Conservation (phyloP, 2,797 vertebrate genomes). For the Macropus fuliginosus region DNA sequence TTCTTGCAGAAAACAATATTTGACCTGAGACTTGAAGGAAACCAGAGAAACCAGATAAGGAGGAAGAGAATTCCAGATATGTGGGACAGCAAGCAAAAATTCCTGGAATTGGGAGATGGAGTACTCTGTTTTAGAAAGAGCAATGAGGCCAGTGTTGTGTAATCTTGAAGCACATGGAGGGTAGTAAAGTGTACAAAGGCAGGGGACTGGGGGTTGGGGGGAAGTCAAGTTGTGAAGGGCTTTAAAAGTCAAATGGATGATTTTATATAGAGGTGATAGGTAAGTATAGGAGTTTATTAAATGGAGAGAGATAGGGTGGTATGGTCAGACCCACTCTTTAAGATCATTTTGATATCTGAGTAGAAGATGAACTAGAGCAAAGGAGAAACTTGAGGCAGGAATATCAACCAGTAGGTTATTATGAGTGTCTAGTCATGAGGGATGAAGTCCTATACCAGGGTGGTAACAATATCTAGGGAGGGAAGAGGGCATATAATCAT, state of each 20-base stretch:
- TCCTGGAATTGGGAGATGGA: background rate
- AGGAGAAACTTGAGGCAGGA: no score
- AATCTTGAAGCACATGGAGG: background rate
- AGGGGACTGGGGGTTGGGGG: background rate
- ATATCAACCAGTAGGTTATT: background rate
- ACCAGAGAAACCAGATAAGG: background rate
- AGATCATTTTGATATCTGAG: background rate
- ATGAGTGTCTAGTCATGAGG: background rate
- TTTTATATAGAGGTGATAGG: background rate
- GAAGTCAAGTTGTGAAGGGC: background rate
- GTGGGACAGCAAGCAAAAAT: background rate
- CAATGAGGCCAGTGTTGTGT: background rate
- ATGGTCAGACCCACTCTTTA: background rate
- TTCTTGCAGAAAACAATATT: background rate
- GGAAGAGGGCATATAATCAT: no score
- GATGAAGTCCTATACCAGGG: background rate
- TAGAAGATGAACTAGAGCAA: no score
- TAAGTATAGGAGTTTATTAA: background rate
- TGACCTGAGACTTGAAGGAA: background rate
- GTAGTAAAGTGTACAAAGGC: background rate
- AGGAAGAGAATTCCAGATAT: background rate
- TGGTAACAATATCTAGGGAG: no score
- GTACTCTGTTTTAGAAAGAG: background rate
- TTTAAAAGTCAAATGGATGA: background rate
- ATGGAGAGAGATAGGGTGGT: background rate